These are phyloP conservation scores for Merops nubicus DNA, from an alignment of 2,113 vertebrate species.

Conservation along the genomic window DNA sequence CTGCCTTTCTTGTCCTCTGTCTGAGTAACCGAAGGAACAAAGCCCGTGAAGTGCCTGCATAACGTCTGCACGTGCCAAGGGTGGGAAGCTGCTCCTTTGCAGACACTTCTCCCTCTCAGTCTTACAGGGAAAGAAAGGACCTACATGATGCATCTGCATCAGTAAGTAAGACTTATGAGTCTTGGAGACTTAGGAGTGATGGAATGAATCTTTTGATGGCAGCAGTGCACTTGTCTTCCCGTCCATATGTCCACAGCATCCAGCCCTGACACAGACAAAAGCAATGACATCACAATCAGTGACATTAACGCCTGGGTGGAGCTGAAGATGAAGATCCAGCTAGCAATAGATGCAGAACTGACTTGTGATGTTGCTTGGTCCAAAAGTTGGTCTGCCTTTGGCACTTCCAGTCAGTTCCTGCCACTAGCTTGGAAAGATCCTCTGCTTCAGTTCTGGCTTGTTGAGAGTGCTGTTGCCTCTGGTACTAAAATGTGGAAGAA, in stretches of 20 bases:
- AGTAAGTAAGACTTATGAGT: neutral
- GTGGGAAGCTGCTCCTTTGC: neutral
- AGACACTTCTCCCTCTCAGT: neutral
- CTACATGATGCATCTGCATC: neutral
- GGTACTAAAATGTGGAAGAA: neutral
- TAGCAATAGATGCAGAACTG: rapidly evolving
- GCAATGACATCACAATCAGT: neutral
- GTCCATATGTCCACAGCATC: neutral
- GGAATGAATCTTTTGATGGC: neutral
- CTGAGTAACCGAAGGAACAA: neutral
- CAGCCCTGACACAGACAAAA: neutral
- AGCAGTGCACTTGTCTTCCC: neutral
- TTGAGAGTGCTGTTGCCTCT: neutral
- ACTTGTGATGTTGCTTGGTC: neutral
- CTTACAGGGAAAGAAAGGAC: neutral
- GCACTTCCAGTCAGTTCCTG: neutral
- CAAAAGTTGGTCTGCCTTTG: neutral
- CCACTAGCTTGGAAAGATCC: neutral
- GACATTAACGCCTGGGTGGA: neutral
- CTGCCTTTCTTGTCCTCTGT: neutral
- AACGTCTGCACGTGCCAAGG: neutral
- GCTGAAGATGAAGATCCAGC: neutral
- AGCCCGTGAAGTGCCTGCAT: neutral
- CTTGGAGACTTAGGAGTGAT: no score
- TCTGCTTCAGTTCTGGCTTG: neutral